phyloP scores from a whole-genome alignment of 1,140 invertebrate species.

The Zelostemma sp. region DNA sequence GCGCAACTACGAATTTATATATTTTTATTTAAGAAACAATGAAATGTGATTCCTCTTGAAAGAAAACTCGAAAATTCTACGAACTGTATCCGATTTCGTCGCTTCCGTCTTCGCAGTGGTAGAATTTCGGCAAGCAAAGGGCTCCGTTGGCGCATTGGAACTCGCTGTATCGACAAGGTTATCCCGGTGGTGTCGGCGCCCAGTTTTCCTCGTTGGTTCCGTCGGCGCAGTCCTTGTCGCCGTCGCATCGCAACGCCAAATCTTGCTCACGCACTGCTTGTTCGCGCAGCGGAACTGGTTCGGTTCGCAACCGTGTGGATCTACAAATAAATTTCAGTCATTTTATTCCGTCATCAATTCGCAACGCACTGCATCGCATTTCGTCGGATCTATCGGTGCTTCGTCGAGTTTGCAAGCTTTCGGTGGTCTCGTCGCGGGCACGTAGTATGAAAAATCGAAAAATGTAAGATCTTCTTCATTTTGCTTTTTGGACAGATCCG shows the following conservation, averaged over 20 bases:
- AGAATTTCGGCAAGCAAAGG: conserved; percentile 94
- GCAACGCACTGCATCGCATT: conserved; percentile 83
- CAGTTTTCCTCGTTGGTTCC: conserved; percentile 85
- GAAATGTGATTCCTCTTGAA: too few relatives aligned
- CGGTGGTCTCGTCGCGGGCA: conserved; percentile 65
- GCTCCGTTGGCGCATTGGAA: conserved; percentile 82
- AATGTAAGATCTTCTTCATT: too few relatives aligned
- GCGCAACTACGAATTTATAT: conserved; percentile 66
- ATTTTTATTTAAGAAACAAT: background rate
- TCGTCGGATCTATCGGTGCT: conserved; percentile 91
- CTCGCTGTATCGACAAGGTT: conserved; percentile 83
- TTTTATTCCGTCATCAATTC: background rate
- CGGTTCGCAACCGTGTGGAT: conserved; percentile 83
- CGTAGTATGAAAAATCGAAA: too few relatives aligned
- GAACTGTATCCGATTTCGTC: conserved; percentile 94
- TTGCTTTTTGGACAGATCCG: too few relatives aligned
- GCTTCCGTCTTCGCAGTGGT: conserved; percentile 90
- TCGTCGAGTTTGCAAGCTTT: conserved; percentile 80
- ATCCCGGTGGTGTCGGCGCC: conserved; percentile 71
- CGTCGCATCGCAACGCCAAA: conserved; percentile 94
- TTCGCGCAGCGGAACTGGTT: conserved; percentile 93
- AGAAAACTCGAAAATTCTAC: too few relatives aligned
- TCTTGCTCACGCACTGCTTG: conserved; percentile 89
- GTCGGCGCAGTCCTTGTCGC: conserved; percentile 94
- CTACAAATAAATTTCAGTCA: conserved; percentile 15